These are phyloP conservation scores for Drosophila recens DNA, from an alignment of 2,888 invertebrate genomes.

Conservation along the genomic window DNA sequence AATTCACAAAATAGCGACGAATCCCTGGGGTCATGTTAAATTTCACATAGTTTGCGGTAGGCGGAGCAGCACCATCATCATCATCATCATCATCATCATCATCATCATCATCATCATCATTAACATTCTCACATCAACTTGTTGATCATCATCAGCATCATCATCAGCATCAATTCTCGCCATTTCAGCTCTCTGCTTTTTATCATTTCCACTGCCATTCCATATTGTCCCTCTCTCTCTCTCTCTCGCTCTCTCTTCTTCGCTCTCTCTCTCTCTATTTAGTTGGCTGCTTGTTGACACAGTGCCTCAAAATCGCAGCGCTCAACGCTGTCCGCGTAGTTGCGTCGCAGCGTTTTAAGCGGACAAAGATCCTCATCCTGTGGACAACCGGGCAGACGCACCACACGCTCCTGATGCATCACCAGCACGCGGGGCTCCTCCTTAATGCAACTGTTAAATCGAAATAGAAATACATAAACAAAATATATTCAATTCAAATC, in stretches of 20 bases:
- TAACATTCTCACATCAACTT: background rate
- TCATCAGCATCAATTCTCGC: constrained; percentile 12
- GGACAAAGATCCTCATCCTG: constrained; percentile 88
- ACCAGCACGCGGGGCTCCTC: constrained; percentile 87
- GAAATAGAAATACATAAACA: background rate
- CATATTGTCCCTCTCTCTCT: constrained; percentile 7
- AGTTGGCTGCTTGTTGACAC: constrained; percentile 85
- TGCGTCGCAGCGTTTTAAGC: constrained; percentile 86
- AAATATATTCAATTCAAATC: background rate
- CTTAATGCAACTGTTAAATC: constrained; percentile 63
- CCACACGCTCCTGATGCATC: constrained; percentile 91
- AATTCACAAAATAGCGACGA: constrained; percentile 52
- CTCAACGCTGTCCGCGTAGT: constrained; percentile 87
- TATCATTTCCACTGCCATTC: constrained; percentile 14
- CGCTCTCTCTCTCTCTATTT: background rate
- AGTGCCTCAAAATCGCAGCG: constrained; percentile 89
- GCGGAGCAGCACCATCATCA: constrained; percentile 39
- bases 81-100: background rate
- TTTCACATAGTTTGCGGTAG: constrained; percentile 54
- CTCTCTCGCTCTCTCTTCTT: background rate
- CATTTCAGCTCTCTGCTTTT: background rate
- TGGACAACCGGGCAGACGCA: constrained; percentile 90
- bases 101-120: background rate
- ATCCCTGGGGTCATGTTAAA: constrained; percentile 58
- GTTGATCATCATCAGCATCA: background rate